Base-by-base conservation (phyloP, 1,140 invertebrate genomes). In the Dinoponera quadriceps region DNA sequence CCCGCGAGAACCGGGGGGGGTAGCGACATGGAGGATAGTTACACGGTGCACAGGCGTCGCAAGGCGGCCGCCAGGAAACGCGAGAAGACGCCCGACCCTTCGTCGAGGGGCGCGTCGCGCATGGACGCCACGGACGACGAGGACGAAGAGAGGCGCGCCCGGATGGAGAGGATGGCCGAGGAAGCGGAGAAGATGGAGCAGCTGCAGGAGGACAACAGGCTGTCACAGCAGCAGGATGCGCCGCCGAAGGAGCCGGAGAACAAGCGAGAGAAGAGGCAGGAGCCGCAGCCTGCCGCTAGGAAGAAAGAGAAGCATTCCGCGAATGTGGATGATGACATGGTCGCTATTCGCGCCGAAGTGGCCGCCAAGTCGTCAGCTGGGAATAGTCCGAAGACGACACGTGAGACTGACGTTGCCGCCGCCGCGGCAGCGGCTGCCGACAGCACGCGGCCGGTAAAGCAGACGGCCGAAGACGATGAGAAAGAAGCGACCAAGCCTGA, bases 1-100 rank as follows among this genome's bases (percentile, higher is more conserved):
- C n/a, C n/a, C n/a, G n/a, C 54, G 54, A 68, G 49, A 38, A 22
- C 33, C 66, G 14, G 72, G 33, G 54, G 60, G 38, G 57, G 57
- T 51, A 0, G 72, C 85, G 81, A 72, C 82, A 94, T 94, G 93
- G 93, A 94, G 86, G 94, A 94, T 81, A 94, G 93, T 90, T 94
- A 94, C 87, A 91, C 89, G 82, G 92, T 93, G 85, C 93, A 94
- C 83, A 85, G 93, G 85, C 91, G 94, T 44, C 91, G 92, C 18
- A 93, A 93, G 66, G 92, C 92, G 38, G 91, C 91, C 3, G 90
- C 92, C 5, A 92, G 89, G 71, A 92, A 89, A 55, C 91, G 92
- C 22, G 92, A 93, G 33, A 93, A 93, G 81, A 93, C 92, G 5
- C 91, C 92, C 13, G 93, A 93, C 20, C 90, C 90, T 5, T 80